Evolutionary conservation across 1,140 invertebrate species (phyloP).

Genomic region (Nymphalis io): DNA sequence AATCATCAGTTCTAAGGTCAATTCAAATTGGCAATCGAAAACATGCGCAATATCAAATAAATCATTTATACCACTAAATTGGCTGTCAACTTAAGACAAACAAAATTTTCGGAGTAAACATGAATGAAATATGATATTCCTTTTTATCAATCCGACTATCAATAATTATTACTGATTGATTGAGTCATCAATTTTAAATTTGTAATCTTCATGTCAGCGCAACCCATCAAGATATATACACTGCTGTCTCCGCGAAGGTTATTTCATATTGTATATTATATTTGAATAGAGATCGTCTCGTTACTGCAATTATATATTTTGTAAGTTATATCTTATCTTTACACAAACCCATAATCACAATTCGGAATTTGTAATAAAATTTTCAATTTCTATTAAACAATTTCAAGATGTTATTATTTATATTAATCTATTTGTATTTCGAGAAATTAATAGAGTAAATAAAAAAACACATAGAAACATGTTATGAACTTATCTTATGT

Average conservation of each 20-base stretch:
- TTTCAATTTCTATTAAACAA: too few species aligned
- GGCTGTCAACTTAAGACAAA: slow-evolving; percentile 64
- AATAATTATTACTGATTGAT: slow-evolving; percentile 56
- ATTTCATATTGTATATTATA: slow-evolving; percentile 8
- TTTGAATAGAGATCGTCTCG: neutral
- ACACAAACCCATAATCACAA: neutral
- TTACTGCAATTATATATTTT: neutral
- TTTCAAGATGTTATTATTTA: too few species aligned
- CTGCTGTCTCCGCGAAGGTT: slow-evolving; percentile 23
- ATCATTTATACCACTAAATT: slow-evolving; percentile 58
- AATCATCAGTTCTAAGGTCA: slow-evolving; percentile 27
- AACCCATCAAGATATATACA: slow-evolving; percentile 21
- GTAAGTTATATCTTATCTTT: neutral
- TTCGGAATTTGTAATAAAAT: too few species aligned
- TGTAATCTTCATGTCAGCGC: slow-evolving; percentile 34
- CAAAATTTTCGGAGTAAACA: slow-evolving; percentile 61
- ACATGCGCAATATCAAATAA: slow-evolving; percentile 52
- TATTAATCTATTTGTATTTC: too few species aligned
- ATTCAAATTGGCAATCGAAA: slow-evolving; percentile 43
- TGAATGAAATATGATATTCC: slow-evolving; percentile 64
- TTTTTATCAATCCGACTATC: slow-evolving; percentile 48
- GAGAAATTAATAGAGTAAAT: too few species aligned
- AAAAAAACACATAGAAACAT: too few species aligned
- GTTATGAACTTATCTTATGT: too few species aligned
- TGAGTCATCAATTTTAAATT: slow-evolving; percentile 67